Percentiles rank a stretch among this genome's conserved stretches.
phyloP scores from a whole-genome alignment of 2,113 vertebrate species.

The Otus sunia region DNA sequence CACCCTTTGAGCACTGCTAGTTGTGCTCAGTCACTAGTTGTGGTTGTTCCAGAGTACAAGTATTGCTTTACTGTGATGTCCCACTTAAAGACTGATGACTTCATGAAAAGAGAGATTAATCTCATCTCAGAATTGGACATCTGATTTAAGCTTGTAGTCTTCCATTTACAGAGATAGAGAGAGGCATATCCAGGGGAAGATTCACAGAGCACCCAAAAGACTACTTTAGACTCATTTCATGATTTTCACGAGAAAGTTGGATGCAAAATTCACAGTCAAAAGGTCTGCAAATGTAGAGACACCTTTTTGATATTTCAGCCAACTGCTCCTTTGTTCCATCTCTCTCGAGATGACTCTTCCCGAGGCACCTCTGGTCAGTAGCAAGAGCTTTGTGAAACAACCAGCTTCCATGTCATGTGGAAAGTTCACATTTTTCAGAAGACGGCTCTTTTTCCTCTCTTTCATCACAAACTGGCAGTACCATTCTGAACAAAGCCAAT shows the following conservation, averaged over 20 bases:
- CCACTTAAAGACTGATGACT: neutral
- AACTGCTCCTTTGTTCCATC: neutral
- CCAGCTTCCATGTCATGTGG: neutral
- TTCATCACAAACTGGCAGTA: neutral
- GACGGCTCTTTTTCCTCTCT: neutral
- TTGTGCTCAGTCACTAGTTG: neutral
- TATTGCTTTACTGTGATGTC: neutral
- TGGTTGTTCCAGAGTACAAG: neutral
- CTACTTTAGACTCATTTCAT: neutral
- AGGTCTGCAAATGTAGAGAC: neutral
- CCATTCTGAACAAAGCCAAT: neutral
- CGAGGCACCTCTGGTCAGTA: neutral
- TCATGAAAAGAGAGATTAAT: neutral
- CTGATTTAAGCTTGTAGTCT: neutral
- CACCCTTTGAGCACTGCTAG: neutral
- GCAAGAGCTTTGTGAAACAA: neutral
- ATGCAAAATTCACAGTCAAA: neutral
- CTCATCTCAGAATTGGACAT: neutral
- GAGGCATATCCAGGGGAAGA: neutral
- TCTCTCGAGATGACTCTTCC: neutral
- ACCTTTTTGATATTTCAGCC: neutral
- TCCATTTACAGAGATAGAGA: neutral
- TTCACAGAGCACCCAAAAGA: neutral
- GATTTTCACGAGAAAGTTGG: neutral
- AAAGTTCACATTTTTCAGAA: neutral